Conservation (phyloP, 2,797 vertebrate genomes). For the Trematomus bernacchii region DNA sequence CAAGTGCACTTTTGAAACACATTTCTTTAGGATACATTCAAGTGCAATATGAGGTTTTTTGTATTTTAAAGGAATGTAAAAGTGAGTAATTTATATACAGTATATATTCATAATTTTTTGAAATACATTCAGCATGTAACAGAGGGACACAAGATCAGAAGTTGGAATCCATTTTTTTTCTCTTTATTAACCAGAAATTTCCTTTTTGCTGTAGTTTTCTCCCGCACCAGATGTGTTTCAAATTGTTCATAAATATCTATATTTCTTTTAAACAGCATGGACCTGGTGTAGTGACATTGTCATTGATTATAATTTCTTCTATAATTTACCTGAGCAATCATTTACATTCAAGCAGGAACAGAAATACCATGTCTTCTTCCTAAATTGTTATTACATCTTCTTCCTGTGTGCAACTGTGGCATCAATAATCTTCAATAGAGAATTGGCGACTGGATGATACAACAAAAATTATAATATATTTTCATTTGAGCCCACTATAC, state of each 20-base stretch:
- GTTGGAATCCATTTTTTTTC: no score
- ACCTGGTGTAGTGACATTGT: not conserved
- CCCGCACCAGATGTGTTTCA: not conserved
- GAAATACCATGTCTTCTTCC: not conserved
- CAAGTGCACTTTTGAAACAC: no score
- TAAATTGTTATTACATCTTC: no score
- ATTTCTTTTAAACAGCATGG: not conserved
- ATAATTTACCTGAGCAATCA: not conserved
- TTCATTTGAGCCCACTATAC: not conserved
- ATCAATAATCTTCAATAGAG: not conserved
- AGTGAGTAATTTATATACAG: no score
- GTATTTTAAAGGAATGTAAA: no score
- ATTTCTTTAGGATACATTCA: no score
- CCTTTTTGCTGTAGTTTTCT: not conserved
- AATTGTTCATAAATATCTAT: no score
- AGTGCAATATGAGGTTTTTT: no score
- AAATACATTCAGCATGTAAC: no score
- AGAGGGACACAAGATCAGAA: no score
- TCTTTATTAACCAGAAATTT: no score
- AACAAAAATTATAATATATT: not conserved
- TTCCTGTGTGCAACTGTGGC: not conserved
- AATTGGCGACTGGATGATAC: not conserved
- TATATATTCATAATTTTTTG: no score
- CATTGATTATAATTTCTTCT: not conserved
- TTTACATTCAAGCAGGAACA: not conserved